These are phyloP conservation scores for Paramormyrops kingsleyae DNA, from an alignment of 2,113 vertebrate genomes.

Conservation along the genomic window DNA sequence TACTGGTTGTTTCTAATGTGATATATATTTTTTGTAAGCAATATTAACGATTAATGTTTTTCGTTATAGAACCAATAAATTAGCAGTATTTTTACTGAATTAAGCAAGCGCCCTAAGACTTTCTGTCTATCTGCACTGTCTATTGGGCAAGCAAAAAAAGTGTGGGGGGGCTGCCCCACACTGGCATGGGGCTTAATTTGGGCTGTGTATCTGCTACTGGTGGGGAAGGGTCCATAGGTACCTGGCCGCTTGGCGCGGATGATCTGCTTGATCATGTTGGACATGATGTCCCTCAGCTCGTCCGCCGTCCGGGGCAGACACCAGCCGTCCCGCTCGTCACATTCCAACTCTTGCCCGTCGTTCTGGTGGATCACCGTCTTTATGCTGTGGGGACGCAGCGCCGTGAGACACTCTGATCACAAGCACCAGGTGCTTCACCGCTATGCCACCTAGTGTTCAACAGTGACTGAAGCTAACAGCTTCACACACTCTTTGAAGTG, in stretches of 20 bases:
- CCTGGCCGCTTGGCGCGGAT: conserved; percentile 69
- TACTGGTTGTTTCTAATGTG: background rate
- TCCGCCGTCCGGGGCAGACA: conserved; percentile 81
- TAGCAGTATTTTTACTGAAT: background rate
- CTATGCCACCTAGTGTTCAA: background rate
- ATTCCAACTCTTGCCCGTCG: conserved; percentile 57
- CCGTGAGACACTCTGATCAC: background rate
- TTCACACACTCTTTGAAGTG: background rate
- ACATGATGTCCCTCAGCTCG: conserved; percentile 81
- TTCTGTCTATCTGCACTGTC: background rate
- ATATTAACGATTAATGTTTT: background rate
- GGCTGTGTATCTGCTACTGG: background rate
- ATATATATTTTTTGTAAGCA: background rate
- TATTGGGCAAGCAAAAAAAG: background rate
- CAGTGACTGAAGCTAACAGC: background rate
- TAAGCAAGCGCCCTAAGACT: background rate
- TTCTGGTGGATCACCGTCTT: conserved; percentile 72
- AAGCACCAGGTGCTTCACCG: background rate
- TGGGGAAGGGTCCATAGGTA: conserved; percentile 31
- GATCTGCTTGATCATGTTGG: conserved; percentile 79
- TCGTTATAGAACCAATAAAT: background rate
- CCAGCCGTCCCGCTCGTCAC: conserved; percentile 88
- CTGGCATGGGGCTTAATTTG: background rate
- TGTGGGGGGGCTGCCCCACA: background rate
- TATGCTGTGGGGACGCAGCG: conserved; percentile 56